Percentiles rank a stretch among this genome's conserved stretches.
Conservation (phyloP, 2,888 invertebrate species). For the Scrobipalpa costella region DNA sequence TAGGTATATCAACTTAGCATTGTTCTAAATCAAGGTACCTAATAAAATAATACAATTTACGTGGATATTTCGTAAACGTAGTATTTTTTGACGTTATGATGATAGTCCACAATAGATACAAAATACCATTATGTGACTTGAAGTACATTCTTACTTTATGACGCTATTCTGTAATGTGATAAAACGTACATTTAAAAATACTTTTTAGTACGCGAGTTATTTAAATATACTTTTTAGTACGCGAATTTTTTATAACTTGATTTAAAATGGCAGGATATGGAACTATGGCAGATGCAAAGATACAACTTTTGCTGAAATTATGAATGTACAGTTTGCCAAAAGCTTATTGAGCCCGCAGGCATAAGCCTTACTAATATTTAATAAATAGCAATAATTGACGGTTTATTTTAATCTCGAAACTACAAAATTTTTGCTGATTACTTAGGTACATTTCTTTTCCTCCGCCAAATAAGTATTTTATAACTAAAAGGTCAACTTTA, state of each 20-base stretch:
- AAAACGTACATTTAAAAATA: neutral
- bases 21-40: slow-evolving; percentile 7
- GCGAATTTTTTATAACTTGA: neutral
- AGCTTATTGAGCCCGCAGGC: too few species aligned
- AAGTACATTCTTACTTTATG: neutral
- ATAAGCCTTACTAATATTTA: too few species aligned
- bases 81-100: neutral
- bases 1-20: neutral
- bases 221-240: too few species aligned
- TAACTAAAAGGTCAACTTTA: neutral
- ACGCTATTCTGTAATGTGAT: neutral
- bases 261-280: slow-evolving; percentile 3
- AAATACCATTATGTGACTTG: neutral
- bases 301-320: neutral
- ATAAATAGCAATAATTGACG: neutral
- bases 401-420: too few species aligned
- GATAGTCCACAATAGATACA: neutral
- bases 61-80: neutral
- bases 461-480: neutral
- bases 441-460: neutral
- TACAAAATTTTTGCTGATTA: too few species aligned
- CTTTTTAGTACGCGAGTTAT: neutral
- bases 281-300: neutral
- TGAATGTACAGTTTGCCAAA: neutral
- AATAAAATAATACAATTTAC: neutral